Conservation (phyloP, 64 coral and sea anemone species). For the Catalaphyllia jardinei region DNA sequence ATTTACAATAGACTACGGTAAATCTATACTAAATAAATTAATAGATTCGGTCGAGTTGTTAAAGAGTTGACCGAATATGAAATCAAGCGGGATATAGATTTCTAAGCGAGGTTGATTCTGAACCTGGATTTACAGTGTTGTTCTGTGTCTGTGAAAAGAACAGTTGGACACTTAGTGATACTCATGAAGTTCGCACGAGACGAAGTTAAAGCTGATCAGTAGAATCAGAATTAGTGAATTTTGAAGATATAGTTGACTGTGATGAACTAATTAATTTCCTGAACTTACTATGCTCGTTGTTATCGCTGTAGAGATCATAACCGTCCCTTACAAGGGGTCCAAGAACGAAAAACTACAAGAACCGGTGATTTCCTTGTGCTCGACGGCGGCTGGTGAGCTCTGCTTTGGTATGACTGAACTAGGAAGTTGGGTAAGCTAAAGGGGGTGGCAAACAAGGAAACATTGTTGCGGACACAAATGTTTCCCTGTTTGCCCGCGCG, state of each 20-base stretch:
- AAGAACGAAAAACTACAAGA: not conserved
- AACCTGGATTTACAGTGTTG: not conserved
- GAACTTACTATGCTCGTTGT: slow-evolving; percentile 22
- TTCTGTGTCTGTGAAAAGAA: not conserved
- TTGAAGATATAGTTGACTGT: not conserved
- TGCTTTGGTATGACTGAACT: not conserved
- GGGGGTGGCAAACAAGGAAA: not conserved
- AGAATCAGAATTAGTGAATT: not conserved
- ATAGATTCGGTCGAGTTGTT: not conserved
- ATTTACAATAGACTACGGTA: no score
- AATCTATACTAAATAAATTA: no score
- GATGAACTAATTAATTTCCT: not conserved
- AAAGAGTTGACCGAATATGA: slow-evolving; percentile 12
- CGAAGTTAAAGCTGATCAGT: not conserved
- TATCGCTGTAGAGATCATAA: slow-evolving; percentile 1
- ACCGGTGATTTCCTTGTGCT: not conserved
- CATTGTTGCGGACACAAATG: no score
- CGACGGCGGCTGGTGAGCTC: not conserved
- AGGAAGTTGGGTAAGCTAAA: slow-evolving; percentile 25
- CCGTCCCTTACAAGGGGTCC: not conserved
- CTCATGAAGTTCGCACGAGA: not conserved
- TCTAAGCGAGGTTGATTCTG: not conserved
- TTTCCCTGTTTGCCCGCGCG: no score
- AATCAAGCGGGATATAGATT: slow-evolving; percentile 16
- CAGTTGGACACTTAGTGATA: not conserved